These are phyloP conservation scores for Pagetopsis macropterus DNA, from an alignment of 2,797 vertebrate species.

Conservation along the genomic window DNA sequence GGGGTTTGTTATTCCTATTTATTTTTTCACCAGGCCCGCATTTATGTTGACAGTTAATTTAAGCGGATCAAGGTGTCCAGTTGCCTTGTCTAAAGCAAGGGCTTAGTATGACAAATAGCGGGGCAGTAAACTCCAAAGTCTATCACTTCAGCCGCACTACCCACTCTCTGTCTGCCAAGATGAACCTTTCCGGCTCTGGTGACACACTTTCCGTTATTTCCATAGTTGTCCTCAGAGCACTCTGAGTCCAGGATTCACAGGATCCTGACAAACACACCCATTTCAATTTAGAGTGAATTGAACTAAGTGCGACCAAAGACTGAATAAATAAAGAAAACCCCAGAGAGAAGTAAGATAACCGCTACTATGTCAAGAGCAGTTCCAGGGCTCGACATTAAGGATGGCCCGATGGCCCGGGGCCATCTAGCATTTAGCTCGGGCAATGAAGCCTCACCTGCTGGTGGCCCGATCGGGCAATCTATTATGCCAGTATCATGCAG, in stretches of 20 bases:
- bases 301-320: neutral
- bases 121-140: conserved; percentile 75
- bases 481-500: too few species aligned
- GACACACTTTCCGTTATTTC: conserved; percentile 77
- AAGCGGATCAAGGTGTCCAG: conserved; percentile 81
- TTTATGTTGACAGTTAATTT: conserved; percentile 86
- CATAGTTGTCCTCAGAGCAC: conserved; percentile 57
- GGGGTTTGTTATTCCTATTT: conserved; percentile 59
- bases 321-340: conserved; percentile 11
- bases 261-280: conserved; percentile 51
- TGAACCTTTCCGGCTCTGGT: conserved; percentile 78
- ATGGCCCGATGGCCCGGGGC: too few species aligned
- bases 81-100: conserved; percentile 77
- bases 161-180: conserved; percentile 75
- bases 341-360: conserved; percentile 5
- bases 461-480: too few species aligned
- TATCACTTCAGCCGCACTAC: conserved; percentile 68
- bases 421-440: too few species aligned
- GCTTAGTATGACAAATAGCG: conserved; percentile 82
- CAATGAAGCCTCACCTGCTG: too few species aligned
- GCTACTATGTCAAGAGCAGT: conserved; percentile 28
- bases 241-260: conserved; percentile 33
- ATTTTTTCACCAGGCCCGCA: conserved; percentile 62
- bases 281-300: conserved; percentile 35
- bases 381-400: too few species aligned